Evolutionary conservation across 2,797 vertebrate species (phyloP), one percentile per base, ranked within the genome.

Genomic region (Emys orbicularis): DNA sequence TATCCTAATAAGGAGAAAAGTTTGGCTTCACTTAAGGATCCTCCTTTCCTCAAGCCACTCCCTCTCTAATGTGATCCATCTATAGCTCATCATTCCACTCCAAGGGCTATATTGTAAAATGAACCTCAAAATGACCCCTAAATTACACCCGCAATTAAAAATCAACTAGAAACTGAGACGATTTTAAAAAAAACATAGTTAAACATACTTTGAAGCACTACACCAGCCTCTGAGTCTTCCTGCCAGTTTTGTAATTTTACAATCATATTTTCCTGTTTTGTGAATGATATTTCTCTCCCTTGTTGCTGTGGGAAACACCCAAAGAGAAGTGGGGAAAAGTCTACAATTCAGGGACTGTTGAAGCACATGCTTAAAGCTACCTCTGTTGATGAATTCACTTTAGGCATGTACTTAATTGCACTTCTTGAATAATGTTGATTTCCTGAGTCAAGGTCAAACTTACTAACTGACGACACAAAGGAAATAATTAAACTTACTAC

Each of bases 11-110:
- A 37, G 25, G 8, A 88, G 91, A 83, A 83, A n/a, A 87, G 41
- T 31, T 61, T 92, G 47, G 13, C 59, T 31, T 91, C 44, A 9
- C 89, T 90, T 94, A 84, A 96, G 27, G 87, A 89, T 90, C 84
- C 12, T 5, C 27, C 83, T 93, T 85, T 94, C 37, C 44, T 96
- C 21, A 0, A 54, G 79, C 34, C 90, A 19, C n/a, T 86, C n/a
- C 90, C 77, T 56, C n/a, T 79, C 86, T 85, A 86, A 65, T 72
- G 44, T 86, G 19, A 25, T 16, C 44, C 44, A 77, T 15, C 15
- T 77, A 10, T 49, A 31, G 47, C 1, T n/a, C 2, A 4, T 54
- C n/a, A 4, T 16, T 86, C 88, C 50, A 11, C 93, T 2, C n/a
- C 72, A 50, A 79, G 27, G n/a, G 79, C 29, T 41, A 50, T 54